Percentiles rank a stretch among this genome's conserved stretches.
These are phyloP conservation scores for Phaethornis superciliosus DNA, from an alignment of 2,113 vertebrate genomes.

Conservation along the genomic window DNA sequence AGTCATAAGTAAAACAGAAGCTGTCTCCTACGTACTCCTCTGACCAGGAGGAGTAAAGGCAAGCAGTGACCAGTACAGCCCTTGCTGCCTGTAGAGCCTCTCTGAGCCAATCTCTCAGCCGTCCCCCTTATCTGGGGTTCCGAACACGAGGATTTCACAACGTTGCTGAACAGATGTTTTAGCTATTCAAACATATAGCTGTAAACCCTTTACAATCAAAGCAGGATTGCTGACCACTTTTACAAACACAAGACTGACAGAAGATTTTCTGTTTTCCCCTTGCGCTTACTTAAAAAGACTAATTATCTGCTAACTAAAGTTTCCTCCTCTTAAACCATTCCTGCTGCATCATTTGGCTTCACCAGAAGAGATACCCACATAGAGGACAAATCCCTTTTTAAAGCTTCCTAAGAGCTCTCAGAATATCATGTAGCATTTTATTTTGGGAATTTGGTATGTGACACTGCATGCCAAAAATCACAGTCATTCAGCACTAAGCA, in stretches of 20 bases:
- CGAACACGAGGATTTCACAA: constrained; percentile 72
- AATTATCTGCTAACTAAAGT: constrained; percentile 48
- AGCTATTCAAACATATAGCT: constrained; percentile 74
- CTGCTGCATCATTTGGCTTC: constrained; percentile 56
- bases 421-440: constrained; percentile 77
- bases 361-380: constrained; percentile 53
- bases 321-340: constrained; percentile 45
- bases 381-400: constrained; percentile 70
- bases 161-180: constrained; percentile 74
- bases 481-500: constrained; percentile 75
- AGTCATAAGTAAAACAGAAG: constrained; percentile 40
- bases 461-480: constrained; percentile 75
- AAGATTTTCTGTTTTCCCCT: neutral
- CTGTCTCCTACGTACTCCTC: constrained; percentile 57
- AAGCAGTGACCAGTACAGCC: constrained; percentile 62
- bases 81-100: constrained; percentile 57
- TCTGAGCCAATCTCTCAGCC: constrained; percentile 56
- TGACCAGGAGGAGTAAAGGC: constrained; percentile 66
- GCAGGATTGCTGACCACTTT: constrained; percentile 53
- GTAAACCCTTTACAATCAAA: constrained; percentile 61
- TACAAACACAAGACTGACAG: constrained; percentile 22
- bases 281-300: constrained; percentile 21
- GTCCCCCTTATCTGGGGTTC: constrained; percentile 71
- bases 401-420: constrained; percentile 68
- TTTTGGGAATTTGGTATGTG: constrained; percentile 76